Evolutionary conservation across 2,797 vertebrate genomes (phyloP).

Genomic region (Sciaenops ocellatus): DNA sequence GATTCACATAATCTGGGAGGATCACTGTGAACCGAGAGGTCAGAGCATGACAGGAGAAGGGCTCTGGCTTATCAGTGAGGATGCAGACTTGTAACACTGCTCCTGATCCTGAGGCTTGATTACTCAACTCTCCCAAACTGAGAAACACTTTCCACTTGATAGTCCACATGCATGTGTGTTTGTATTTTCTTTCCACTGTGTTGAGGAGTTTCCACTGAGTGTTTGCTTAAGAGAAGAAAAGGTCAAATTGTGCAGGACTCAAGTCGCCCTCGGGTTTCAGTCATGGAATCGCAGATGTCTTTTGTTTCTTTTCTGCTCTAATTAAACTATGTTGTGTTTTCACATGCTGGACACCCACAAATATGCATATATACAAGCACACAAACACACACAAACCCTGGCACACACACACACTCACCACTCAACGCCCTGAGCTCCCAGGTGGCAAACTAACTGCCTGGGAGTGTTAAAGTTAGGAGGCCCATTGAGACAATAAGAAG

Average conservation of each 20-base stretch:
- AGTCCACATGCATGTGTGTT: constrained; percentile 58
- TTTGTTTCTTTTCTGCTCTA: constrained; percentile 26
- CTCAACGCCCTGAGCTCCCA: constrained; percentile 47
- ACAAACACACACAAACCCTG: background rate
- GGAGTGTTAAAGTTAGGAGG: constrained; percentile 54
- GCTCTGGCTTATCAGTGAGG: constrained; percentile 73
- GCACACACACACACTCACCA: background rate
- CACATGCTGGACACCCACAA: constrained; percentile 25
- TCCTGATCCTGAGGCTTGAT: constrained; percentile 62
- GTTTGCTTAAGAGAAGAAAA: constrained; percentile 68
- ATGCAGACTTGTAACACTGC: constrained; percentile 66
- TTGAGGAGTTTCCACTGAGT: constrained; percentile 70
- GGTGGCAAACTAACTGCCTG: constrained; percentile 51
- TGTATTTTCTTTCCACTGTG: constrained; percentile 69
- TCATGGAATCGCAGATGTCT: constrained; percentile 47
- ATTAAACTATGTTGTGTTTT: constrained; percentile 45
- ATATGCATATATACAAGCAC: constrained; percentile 30
- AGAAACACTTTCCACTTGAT: constrained; percentile 67
- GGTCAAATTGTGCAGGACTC: constrained; percentile 56
- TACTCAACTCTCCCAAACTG: constrained; percentile 56
- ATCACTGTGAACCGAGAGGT: constrained; percentile 31
- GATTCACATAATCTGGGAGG: background rate
- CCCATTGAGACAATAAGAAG: constrained; percentile 31
- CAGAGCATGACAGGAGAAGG: constrained; percentile 28
- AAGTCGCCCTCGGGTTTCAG: constrained; percentile 45